These are phyloP conservation scores for Tragulus kanchil DNA, from an alignment of 2,113 vertebrate genomes.

Conservation along the genomic window DNA sequence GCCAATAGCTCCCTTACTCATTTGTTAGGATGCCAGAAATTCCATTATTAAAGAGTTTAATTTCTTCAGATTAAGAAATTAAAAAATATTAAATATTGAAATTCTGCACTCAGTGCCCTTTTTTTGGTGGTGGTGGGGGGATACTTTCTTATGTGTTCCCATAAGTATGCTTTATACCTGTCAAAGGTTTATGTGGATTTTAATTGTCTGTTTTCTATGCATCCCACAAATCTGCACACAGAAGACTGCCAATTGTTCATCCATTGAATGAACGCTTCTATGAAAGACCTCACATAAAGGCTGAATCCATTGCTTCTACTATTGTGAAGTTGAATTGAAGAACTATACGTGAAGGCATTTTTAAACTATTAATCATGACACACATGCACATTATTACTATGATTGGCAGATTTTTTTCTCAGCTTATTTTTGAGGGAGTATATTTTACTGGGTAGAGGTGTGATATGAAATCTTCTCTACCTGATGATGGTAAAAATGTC, in stretches of 20 bases:
- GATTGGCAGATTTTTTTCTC: background rate
- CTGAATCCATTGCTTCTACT: background rate
- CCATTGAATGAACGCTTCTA: background rate
- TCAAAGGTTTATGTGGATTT: background rate
- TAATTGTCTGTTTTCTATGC: background rate
- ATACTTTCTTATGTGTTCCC: background rate
- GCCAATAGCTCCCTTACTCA: background rate
- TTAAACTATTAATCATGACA: background rate
- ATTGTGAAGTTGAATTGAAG: background rate
- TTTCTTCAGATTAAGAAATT: slow-evolving; percentile 35
- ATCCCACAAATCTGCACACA: background rate
- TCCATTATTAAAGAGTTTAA: slow-evolving; percentile 27
- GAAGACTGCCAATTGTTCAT: background rate
- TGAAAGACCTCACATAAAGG: background rate
- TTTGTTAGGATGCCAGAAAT: slow-evolving; percentile 30
- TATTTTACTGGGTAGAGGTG: background rate
- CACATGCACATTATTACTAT: background rate
- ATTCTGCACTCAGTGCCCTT: background rate
- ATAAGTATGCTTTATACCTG: background rate
- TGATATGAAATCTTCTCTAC: background rate
- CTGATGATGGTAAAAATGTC: background rate
- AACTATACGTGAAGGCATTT: slow-evolving; percentile 24
- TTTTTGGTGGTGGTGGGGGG: too few species aligned
- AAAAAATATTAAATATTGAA: background rate
- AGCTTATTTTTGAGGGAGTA: slow-evolving; percentile 7